phyloP scores from a whole-genome alignment of 2,797 vertebrate genomes.

The Botia kubotai region DNA sequence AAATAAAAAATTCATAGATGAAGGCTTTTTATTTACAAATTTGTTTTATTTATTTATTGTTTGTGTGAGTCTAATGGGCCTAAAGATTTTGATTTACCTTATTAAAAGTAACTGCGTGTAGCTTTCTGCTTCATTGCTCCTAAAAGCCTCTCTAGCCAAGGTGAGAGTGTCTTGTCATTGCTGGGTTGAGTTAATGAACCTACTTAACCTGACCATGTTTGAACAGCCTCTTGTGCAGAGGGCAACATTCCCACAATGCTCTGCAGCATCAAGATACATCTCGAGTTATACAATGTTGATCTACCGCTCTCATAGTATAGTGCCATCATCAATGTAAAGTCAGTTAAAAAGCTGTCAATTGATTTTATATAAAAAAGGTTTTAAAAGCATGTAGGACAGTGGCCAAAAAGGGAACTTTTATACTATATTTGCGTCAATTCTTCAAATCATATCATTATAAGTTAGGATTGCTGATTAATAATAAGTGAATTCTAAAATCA shows the following conservation, averaged over 20 bases:
- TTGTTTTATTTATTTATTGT: background rate
- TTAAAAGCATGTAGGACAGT: background rate
- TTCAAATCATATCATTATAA: no score
- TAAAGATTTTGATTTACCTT: background rate
- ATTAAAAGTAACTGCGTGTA: conserved; percentile 1
- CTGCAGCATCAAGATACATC: conserved; percentile 7
- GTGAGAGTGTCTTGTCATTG: conserved; percentile 27
- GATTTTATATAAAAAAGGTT: background rate
- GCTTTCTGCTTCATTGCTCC: conserved; percentile 30
- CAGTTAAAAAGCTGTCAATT: background rate
- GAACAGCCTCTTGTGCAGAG: conserved; percentile 28
- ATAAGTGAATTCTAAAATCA: background rate
- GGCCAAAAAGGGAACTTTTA: background rate
- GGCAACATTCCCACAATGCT: conserved; percentile 1
- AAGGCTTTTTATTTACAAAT: background rate
- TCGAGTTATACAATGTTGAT: background rate
- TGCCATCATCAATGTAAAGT: background rate
- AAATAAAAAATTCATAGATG: conserved; percentile 21
- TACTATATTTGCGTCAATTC: no score
- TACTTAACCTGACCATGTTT: conserved; percentile 39
- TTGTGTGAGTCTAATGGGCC: conserved; percentile 1
- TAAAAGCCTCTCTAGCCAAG: conserved; percentile 20
- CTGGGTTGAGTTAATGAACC: conserved; percentile 40
- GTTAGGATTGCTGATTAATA: no score
- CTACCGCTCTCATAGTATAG: background rate